phyloP scores from a whole-genome alignment of 2,888 invertebrate genomes.

The Luperina testacea region DNA sequence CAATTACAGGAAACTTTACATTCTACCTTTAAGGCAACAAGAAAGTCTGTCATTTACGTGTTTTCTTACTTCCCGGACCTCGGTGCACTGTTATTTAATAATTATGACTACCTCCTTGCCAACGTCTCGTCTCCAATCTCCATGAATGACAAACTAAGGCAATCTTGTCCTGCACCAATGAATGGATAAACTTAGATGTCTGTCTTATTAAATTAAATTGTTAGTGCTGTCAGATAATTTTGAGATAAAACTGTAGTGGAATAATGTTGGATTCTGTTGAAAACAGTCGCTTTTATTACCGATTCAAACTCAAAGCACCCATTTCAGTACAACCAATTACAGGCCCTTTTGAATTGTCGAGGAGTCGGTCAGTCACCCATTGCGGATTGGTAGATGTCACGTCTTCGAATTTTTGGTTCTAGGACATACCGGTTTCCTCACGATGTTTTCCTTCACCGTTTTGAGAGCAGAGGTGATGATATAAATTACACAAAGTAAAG shows the following conservation, averaged over 20 bases:
- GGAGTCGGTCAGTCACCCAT: background rate
- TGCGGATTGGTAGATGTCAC: too few relatives aligned
- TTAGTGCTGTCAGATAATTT: background rate
- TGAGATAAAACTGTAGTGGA: background rate
- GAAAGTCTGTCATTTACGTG: background rate
- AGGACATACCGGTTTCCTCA: too few relatives aligned
- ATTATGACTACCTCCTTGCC: constrained; percentile 30
- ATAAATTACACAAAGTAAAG: too few relatives aligned
- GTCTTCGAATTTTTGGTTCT: too few relatives aligned
- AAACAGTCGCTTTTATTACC: background rate
- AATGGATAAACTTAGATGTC: constrained; percentile 32
- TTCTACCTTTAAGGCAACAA: background rate
- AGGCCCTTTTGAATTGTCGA: background rate
- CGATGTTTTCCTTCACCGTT: too few relatives aligned
- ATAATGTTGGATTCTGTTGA: background rate
- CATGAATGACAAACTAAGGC: constrained; percentile 56
- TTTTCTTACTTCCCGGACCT: constrained; percentile 6
- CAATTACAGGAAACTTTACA: too few relatives aligned
- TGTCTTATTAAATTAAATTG: constrained; percentile 27
- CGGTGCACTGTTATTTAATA: constrained; percentile 26
- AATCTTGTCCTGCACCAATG: constrained; percentile 50
- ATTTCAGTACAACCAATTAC: too few relatives aligned
- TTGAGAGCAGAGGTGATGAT: too few relatives aligned
- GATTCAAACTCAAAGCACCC: background rate
- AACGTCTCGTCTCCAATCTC: constrained; percentile 27